These are phyloP conservation scores for Halictus quadricinctus DNA, from an alignment of 2,888 invertebrate species.

Conservation along the genomic window DNA sequence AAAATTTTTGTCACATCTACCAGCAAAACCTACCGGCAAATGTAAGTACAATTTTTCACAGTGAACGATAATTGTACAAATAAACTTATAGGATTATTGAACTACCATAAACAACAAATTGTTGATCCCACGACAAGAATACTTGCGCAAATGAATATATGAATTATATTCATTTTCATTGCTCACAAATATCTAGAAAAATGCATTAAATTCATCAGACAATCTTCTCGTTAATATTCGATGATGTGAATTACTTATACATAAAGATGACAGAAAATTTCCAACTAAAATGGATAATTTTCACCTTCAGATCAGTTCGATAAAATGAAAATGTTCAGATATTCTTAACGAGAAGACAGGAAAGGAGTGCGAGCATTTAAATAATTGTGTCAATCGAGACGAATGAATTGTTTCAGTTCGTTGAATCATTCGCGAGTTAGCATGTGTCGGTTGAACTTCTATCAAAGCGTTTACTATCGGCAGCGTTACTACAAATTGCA, in stretches of 20 bases:
- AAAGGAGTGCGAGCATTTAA: neutral
- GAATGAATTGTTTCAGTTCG: neutral
- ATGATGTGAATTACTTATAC: too few relatives aligned
- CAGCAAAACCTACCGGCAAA: too few relatives aligned
- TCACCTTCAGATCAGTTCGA: neutral
- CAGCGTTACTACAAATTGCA: constrained; percentile 29
- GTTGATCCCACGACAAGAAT: too few relatives aligned
- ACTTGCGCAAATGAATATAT: too few relatives aligned
- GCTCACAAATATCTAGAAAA: too few relatives aligned
- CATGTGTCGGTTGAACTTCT: constrained; percentile 1
- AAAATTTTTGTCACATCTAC: neutral
- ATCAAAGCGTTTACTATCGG: neutral
- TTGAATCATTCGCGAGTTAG: neutral
- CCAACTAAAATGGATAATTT: neutral
- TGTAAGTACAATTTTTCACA: too few relatives aligned
- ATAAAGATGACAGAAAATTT: neutral
- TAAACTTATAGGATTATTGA: too few relatives aligned
- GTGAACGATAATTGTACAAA: too few relatives aligned
- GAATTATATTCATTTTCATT: too few relatives aligned
- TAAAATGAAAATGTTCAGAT: neutral
- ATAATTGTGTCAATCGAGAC: neutral
- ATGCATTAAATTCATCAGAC: too few relatives aligned
- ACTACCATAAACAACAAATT: too few relatives aligned
- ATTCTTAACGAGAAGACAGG: neutral
- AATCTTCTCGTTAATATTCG: too few relatives aligned